Percentiles rank a stretch among this genome's conserved stretches.
These are phyloP conservation scores for Drymonia ruficornis DNA, from an alignment of 2,888 invertebrate species.

Conservation along the genomic window DNA sequence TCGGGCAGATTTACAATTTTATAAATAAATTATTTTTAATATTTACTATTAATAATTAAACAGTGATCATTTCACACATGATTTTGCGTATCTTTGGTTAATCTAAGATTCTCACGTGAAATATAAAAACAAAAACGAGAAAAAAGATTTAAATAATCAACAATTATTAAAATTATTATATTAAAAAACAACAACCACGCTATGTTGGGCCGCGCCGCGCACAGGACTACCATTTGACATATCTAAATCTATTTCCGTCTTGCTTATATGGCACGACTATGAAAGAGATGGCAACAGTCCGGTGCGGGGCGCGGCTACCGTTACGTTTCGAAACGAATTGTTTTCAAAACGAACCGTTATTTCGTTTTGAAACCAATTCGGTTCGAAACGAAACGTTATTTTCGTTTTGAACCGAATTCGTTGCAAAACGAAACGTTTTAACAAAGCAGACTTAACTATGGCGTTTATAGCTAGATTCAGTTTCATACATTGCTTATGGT, in stretches of 20 bases:
- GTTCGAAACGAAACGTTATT: constrained; percentile 27
- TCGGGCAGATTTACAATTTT: constrained; percentile 35
- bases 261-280: no score
- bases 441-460: constrained; percentile 33
- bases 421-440: background rate
- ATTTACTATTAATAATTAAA: constrained; percentile 45
- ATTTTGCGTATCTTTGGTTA: constrained; percentile 69
- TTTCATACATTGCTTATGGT: constrained; percentile 36
- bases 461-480: constrained; percentile 31
- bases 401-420: no score
- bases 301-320: no score
- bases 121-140: constrained; percentile 32
- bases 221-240: no score
- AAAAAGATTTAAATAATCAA: constrained; percentile 60
- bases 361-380: background rate
- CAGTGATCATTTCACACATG: constrained; percentile 45
- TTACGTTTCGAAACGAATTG: no score
- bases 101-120: constrained; percentile 58
- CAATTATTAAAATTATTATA: constrained; percentile 54
- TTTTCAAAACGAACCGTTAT: no score
- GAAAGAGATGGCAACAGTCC: no score
- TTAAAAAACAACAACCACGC: constrained; percentile 57
- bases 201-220: background rate
- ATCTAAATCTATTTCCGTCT: no score
- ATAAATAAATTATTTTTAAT: constrained; percentile 51